Evolutionary conservation across 2,113 vertebrate species (phyloP).

Genomic region (Limnothrissa miodon): DNA sequence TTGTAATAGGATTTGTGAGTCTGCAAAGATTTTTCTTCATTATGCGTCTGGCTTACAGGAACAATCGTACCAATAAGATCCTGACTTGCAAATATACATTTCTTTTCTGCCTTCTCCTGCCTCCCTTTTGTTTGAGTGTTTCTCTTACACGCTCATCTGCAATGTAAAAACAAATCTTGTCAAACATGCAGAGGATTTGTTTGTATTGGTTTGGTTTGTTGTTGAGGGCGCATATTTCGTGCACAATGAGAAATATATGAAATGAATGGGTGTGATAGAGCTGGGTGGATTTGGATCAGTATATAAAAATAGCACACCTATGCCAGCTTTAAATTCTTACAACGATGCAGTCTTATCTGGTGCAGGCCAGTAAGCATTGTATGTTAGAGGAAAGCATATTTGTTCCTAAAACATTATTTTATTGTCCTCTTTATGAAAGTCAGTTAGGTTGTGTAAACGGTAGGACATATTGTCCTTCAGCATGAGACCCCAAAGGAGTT

Average conservation of each 20-base stretch:
- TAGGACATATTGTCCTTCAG: background rate
- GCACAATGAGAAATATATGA: background rate
- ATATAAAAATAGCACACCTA: conserved; percentile 11
- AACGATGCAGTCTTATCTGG: background rate
- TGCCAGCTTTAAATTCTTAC: background rate
- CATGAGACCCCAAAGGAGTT: background rate
- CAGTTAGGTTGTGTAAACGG: conserved; percentile 4
- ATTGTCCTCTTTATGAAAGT: background rate
- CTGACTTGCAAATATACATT: conserved; percentile 9
- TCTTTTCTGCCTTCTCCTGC: background rate
- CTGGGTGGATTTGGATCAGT: conserved; percentile 5
- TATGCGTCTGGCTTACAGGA: background rate
- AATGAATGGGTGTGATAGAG: background rate
- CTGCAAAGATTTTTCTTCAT: conserved; percentile 2
- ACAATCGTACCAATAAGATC: background rate
- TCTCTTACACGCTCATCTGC: conserved; percentile 5
- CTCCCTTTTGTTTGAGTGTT: background rate
- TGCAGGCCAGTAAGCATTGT: background rate
- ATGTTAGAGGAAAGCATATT: background rate
- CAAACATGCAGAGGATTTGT: background rate
- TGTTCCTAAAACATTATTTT: background rate
- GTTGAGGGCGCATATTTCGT: background rate
- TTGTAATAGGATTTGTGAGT: conserved; percentile 35
- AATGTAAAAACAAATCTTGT: conserved; percentile 7
- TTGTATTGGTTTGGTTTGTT: conserved; percentile 9